Evolutionary conservation across 1,140 invertebrate species (phyloP), one percentile per base, ranked within the genome.

Genomic region (Carcinoscorpius rotundicauda): DNA sequence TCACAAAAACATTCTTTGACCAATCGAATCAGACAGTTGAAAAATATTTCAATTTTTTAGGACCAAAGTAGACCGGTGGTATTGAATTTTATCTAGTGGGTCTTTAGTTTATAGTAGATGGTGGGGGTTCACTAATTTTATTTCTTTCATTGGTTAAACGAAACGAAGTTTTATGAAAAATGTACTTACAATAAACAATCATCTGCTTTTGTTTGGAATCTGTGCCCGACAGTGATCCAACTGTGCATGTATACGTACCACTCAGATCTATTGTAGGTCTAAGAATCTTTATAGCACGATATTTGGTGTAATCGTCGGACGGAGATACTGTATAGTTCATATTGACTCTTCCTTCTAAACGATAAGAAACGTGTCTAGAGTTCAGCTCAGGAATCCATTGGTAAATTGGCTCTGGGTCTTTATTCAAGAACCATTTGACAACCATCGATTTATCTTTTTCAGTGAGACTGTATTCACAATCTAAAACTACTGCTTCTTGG

Each of bases 371-470:
- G 71, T 83, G 81, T 3, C 87, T 86, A 64, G 66, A 69, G 64
- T 81, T 80, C 50, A 78, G 71, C 6, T 77, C 74, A 11, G 82
- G 81, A 79, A 89, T 88, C 87, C 87, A 91, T 76, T 90, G 87
- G 74, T 89, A 90, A n/a, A 88, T 84, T 11, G 82, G 81, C 60
- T 81, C 77, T 3, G 82, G 81, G 64, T 81, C 77, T 59, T 83
- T 80, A 72, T 86, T 85, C 73, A 87, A 85, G 75, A 83, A 89
- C 87, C 87, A 90, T 77, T 89, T 88, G 58, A 91, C 83, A 49
- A 89, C 87, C 6, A 89, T 77, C 60, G 82, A 62, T n/a, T 61
- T 63, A 8, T 73, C 77, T 55, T 84, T 75, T 4, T 29, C 29
- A 29, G 80, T 69, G 4, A 82, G 81, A 65, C 75, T 76, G 75